phyloP scores from a whole-genome alignment of 2,888 invertebrate genomes.

The Aleiodes testaceus region DNA sequence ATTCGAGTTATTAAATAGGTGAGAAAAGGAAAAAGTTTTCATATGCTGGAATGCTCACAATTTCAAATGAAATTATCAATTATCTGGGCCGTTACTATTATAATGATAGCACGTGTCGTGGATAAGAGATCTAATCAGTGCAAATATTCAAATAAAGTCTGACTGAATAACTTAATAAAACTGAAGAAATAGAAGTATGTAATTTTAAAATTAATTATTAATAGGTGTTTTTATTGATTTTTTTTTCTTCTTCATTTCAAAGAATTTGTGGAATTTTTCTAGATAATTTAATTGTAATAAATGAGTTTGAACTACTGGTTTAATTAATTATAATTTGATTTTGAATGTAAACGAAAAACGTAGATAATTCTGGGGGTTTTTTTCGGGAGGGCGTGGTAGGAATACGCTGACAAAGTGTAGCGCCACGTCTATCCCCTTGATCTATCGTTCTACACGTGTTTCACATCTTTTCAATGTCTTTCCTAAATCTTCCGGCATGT shows the following conservation, averaged over 20 bases:
- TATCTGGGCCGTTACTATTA: neutral
- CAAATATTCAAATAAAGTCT: neutral
- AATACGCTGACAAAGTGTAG: slow-evolving; percentile 60
- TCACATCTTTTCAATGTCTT: slow-evolving; percentile 51
- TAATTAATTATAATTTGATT: slow-evolving; percentile 11
- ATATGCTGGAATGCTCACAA: too few species aligned
- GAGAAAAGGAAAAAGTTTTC: too few species aligned
- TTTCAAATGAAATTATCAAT: too few species aligned
- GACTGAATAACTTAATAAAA: slow-evolving; percentile 4
- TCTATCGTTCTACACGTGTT: slow-evolving; percentile 62
- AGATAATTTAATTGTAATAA: too few species aligned
- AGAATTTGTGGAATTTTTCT: neutral
- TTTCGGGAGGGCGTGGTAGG: slow-evolving; percentile 54
- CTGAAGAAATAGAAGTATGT: too few species aligned
- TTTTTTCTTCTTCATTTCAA: neutral
- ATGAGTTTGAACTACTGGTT: neutral
- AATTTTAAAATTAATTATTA: too few species aligned
- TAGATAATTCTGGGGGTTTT: slow-evolving; percentile 51
- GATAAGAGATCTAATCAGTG: slow-evolving; percentile 17
- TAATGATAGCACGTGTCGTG: slow-evolving; percentile 1
- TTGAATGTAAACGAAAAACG: slow-evolving; percentile 23
- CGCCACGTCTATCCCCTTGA: slow-evolving; percentile 51
- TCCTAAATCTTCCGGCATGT: slow-evolving; percentile 26
- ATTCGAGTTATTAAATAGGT: too few species aligned
- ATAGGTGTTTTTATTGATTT: neutral